These are phyloP conservation scores for Euclidia mi DNA, from an alignment of 2,888 invertebrate species.

Conservation along the genomic window DNA sequence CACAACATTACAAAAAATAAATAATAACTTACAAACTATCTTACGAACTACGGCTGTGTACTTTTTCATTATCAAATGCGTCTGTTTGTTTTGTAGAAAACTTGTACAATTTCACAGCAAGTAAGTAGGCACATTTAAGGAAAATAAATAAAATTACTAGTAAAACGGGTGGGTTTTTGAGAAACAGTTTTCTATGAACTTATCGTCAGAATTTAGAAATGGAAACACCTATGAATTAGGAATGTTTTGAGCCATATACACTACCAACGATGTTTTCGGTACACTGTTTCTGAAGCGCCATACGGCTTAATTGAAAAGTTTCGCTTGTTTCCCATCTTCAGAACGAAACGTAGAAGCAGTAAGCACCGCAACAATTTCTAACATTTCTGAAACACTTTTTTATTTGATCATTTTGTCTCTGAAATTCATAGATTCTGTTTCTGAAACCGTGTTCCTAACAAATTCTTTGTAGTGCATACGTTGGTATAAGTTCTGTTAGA, in stretches of 20 bases:
- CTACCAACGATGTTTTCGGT: too few relatives aligned
- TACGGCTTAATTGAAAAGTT: too few relatives aligned
- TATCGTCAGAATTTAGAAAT: slow-evolving; percentile 37
- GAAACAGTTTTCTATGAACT: background rate
- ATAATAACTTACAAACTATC: slow-evolving; percentile 74
- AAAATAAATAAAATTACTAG: slow-evolving; percentile 38
- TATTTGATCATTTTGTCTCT: too few relatives aligned
- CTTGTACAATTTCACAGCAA: slow-evolving; percentile 63
- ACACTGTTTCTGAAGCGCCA: too few relatives aligned
- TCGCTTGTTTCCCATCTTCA: too few relatives aligned
- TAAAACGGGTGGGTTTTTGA: slow-evolving; percentile 51
- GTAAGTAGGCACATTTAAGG: slow-evolving; percentile 46
- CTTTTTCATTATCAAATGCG: slow-evolving; percentile 90
- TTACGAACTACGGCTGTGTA: slow-evolving; percentile 84
- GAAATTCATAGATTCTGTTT: too few relatives aligned
- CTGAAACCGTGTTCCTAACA: too few relatives aligned
- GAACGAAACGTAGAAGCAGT: too few relatives aligned
- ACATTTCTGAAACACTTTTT: too few relatives aligned
- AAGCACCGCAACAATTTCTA: too few relatives aligned
- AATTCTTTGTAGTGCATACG: too few relatives aligned
- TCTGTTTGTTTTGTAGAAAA: slow-evolving; percentile 74
- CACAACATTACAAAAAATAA: slow-evolving; percentile 80
- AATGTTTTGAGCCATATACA: slow-evolving; percentile 12
- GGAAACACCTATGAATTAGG: slow-evolving; percentile 32
- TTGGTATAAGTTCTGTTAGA: slow-evolving; percentile 32